These are phyloP conservation scores for Malurus cyaneus DNA, from an alignment of 2,113 vertebrate species.

Conservation along the genomic window DNA sequence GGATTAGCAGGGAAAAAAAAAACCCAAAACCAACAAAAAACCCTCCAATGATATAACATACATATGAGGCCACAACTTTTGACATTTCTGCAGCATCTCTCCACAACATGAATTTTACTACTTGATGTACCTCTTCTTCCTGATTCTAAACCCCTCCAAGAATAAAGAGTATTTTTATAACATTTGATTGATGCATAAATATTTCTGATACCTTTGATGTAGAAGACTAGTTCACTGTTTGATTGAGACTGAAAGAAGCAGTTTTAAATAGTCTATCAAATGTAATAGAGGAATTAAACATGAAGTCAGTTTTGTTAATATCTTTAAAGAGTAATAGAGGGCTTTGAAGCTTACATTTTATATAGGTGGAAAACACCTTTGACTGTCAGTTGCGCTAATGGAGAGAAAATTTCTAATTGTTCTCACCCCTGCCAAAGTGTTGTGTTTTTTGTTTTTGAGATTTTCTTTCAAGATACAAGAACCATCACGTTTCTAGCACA, in stretches of 20 bases:
- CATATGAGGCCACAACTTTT: background rate
- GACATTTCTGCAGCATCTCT: background rate
- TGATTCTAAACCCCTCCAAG: background rate
- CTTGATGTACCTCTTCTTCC: background rate
- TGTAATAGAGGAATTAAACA: background rate
- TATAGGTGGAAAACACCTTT: constrained; percentile 69
- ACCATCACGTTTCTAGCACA: constrained; percentile 61
- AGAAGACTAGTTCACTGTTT: background rate
- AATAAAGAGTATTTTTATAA: background rate
- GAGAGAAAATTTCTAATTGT: constrained; percentile 63
- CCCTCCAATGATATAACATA: background rate
- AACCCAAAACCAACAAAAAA: background rate
- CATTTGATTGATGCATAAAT: background rate
- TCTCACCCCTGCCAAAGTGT: constrained; percentile 55
- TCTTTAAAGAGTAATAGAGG: background rate
- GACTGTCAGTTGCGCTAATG: constrained; percentile 67
- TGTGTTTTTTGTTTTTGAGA: constrained; percentile 55
- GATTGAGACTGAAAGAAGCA: background rate
- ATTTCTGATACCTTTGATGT: background rate
- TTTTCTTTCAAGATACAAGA: constrained; percentile 64
- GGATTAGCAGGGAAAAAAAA: background rate
- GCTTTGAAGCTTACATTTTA: constrained; percentile 63
- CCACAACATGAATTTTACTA: background rate
- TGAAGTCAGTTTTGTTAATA: constrained; percentile 30
- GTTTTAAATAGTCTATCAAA: constrained; percentile 15